Evolutionary conservation across 1,140 invertebrate species (phyloP), one percentile per base, ranked within the genome.

Genomic region (Leptinotarsa undecemlineata): DNA sequence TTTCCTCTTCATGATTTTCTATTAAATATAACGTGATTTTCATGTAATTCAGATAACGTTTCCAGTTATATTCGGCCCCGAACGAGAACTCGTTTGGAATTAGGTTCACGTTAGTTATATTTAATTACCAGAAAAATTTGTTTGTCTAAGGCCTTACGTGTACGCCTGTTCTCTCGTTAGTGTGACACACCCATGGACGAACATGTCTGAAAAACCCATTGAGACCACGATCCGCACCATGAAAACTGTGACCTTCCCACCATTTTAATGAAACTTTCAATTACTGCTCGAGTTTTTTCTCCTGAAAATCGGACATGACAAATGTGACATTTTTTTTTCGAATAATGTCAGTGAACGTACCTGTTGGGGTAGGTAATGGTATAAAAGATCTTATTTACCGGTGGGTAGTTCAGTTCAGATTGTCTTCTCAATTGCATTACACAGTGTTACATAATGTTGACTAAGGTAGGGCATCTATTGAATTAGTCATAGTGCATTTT

Each of bases 261-360:
- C 70, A 75, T 33, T 72, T 72, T 72, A 68, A 62, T 64, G 67
- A 20, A 23, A 71, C 69, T 71, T 75, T 71, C 74, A 75, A 66
- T 75, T 67, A 68, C 74, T 63, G 63, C 19, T 67, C 20, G 20
- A 75, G 47, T 71, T 71, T 73, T 75, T 75, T 71, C n/a, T 71
- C 69, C 51, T 71, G 19, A 61, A 71, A 71, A 71, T 61, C 69
- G 19, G 57, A 61, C 69, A 61, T 71, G 51, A 51, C 60, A 20
- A 71, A 57, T 67, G 66, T 68, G 74, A 8, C 17, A 8, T 66
- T 17, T 68, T 72, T 75, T 75, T 75, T 72, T 68, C 60, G 48
- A 75, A 20, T 42, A 57, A 48, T 57, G 70, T 48, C 48, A 72
- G 63, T 60, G 70, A 60, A 72, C 63, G 70, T 71, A 42, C 19